Evolutionary conservation across 2,888 invertebrate species (phyloP).

Genomic region (Phalera bucephala): DNA sequence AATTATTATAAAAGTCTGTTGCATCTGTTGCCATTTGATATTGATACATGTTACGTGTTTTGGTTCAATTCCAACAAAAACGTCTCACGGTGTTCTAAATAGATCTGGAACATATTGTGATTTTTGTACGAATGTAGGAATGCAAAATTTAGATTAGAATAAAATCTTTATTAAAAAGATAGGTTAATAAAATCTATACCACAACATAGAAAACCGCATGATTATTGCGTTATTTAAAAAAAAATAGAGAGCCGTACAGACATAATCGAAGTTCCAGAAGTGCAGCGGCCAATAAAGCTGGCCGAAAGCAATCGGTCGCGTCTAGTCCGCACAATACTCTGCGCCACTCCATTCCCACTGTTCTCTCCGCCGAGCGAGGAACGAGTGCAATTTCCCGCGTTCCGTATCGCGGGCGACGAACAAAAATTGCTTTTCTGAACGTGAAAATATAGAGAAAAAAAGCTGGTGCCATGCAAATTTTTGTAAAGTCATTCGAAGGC

Average conservation of each 20-base stretch:
- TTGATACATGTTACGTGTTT: slow-evolving; percentile 4
- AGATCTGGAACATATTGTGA: too few relatives aligned
- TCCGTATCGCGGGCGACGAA: slow-evolving; percentile 74
- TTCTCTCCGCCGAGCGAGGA: slow-evolving; percentile 60
- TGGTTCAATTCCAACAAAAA: slow-evolving; percentile 1
- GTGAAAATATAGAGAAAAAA: slow-evolving; percentile 74
- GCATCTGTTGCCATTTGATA: slow-evolving; percentile 4
- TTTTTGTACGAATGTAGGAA: too few relatives aligned
- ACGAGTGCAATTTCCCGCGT: slow-evolving; percentile 79
- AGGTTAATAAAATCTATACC: too few relatives aligned
- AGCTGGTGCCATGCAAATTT: slow-evolving; percentile 75
- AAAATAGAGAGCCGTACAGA: slow-evolving; percentile 9
- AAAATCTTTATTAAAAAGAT: too few relatives aligned
- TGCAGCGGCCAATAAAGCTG: slow-evolving; percentile 59
- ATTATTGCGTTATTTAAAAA: too few relatives aligned
- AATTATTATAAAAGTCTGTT: slow-evolving; percentile 10
- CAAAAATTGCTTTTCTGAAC: slow-evolving; percentile 81
- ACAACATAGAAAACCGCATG: too few relatives aligned
- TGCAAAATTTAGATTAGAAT: too few relatives aligned
- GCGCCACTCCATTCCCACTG: slow-evolving; percentile 67
- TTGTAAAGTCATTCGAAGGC: slow-evolving; percentile 81
- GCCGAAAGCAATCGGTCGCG: slow-evolving; percentile 67
- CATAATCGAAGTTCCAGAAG: slow-evolving; percentile 44
- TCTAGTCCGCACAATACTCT: slow-evolving; percentile 60
- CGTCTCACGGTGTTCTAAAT: too few relatives aligned